Conservation (phyloP, 2,888 invertebrate species). For the Caenorhabditis virilis region DNA sequence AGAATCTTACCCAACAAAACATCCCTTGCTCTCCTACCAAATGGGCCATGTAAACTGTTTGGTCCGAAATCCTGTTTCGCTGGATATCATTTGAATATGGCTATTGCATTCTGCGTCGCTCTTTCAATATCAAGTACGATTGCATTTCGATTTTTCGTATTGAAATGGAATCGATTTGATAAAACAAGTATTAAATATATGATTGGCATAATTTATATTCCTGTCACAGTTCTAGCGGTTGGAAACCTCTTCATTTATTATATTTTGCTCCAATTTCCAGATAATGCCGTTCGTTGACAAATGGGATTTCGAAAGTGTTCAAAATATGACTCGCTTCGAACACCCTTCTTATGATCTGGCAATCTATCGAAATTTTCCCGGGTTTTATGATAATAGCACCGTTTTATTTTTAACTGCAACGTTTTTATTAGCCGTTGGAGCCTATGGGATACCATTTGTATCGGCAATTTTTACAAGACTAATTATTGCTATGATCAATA, state of each 20-base stretch:
- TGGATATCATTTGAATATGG: slow-evolving; percentile 30
- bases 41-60: slow-evolving; percentile 25
- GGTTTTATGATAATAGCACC: slow-evolving; percentile 21
- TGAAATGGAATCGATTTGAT: slow-evolving; percentile 13
- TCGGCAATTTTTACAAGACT: background rate
- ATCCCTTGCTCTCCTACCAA: slow-evolving; percentile 25
- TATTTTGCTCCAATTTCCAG: slow-evolving; percentile 7
- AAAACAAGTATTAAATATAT: slow-evolving; percentile 10
- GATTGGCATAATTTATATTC: slow-evolving; percentile 10
- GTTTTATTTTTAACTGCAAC: slow-evolving; percentile 25
- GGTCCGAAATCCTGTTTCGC: slow-evolving; percentile 18
- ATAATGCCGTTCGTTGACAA: slow-evolving; percentile 33
- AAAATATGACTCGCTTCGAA: slow-evolving; percentile 19
- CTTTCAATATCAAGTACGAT: slow-evolving; percentile 33
- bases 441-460: slow-evolving; percentile 27
- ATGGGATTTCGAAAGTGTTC: slow-evolving; percentile 23
- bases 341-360: slow-evolving; percentile 29
- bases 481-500: slow-evolving; percentile 18
- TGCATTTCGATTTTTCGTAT: slow-evolving; percentile 20
- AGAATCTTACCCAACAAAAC: slow-evolving; percentile 29
- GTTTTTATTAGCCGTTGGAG: slow-evolving; percentile 20
- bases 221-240: slow-evolving; percentile 16
- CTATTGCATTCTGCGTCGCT: slow-evolving; percentile 22
- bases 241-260: no score
- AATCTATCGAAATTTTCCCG: slow-evolving; percentile 22